Conservation (phyloP, 2,888 invertebrate species). For the Muschampia plurimacula region DNA sequence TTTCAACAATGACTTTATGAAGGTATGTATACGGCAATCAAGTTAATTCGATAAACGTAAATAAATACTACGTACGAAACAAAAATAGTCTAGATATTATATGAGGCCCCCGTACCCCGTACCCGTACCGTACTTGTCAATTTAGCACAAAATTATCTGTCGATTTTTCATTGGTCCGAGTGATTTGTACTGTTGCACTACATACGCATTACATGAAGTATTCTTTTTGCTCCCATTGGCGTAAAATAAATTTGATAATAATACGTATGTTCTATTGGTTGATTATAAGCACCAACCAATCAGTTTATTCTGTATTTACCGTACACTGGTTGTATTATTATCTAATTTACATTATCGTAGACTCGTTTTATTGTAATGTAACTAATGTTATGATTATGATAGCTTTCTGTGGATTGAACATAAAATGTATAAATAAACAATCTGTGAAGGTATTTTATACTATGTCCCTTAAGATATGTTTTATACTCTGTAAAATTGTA, state of each 20-base stretch:
- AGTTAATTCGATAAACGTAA: slow-evolving; percentile 31
- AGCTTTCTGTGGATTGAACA: no score
- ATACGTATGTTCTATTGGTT: not conserved
- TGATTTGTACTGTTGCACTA: slow-evolving; percentile 16
- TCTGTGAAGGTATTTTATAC: no score
- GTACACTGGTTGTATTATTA: not conserved
- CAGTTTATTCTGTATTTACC: not conserved
- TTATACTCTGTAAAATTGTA: no score
- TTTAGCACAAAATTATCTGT: slow-evolving; percentile 79
- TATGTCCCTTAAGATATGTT: no score
- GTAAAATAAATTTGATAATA: not conserved
- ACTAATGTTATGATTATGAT: no score
- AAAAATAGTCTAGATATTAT: slow-evolving; percentile 40
- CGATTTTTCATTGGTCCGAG: slow-evolving; percentile 75
- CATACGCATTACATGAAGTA: no score
- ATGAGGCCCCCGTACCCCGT: slow-evolving; percentile 9
- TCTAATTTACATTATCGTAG: not conserved
- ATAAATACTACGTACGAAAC: slow-evolving; percentile 45
- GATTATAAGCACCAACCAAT: slow-evolving; percentile 2
- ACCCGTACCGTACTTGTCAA: slow-evolving; percentile 70
- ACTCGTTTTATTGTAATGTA: no score
- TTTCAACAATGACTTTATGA: not conserved
- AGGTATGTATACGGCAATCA: not conserved
- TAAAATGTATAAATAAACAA: no score
- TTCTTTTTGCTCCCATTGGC: slow-evolving; percentile 18